Base-by-base conservation (phyloP, 2,797 vertebrate species). In the Sylvilagus floridanus region DNA sequence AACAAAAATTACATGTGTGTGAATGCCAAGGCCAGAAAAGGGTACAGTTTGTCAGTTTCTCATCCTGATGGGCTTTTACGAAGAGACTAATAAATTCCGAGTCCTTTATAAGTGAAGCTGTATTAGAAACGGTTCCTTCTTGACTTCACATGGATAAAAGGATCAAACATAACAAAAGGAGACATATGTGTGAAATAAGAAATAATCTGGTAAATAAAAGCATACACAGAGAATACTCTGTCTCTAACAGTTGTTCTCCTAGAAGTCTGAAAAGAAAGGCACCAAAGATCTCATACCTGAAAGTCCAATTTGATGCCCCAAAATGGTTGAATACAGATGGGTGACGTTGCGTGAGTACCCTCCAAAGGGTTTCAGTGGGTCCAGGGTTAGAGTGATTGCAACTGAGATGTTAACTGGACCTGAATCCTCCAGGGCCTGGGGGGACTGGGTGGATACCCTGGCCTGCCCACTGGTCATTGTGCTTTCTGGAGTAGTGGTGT, bases 311-410 rank as follows among this genome's bases (percentile, higher is more conserved):
- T 99, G 99, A 97, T 99, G 99, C 0, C 99, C 99, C 87, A 99
- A 98, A 93, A 99, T 98, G 0, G 99, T 99, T 89, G 99, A 99
- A 22, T 99, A 99, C 68, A 99, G 98, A 93, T 99, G 99, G 0
- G 99, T 99, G 97, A 99, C 99, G 30, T 99, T 99, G 84, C 99
- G 99, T 0, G 99, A 99, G 85, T 99, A 99, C 0, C 99, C 99
- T 1, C 99, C 99, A 0, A 99, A 99, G 0, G 99, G 99, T 4
- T 98, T 98, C 76, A 99, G 98, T 0, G 99, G 99, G 97, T 99
- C 99, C 98, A 99, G 98, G 0, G 99, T 99, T 91, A 99, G 98
- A 0, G 99, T 99, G 98, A 99, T 99, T 77, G 99, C 98, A 35
- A 99, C 99, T 0, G 99, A 99, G 98, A 99, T 99, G 98, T 99